These are phyloP conservation scores for Pangasianodon gigas DNA, from an alignment of 2,113 vertebrate species.

Conservation along the genomic window DNA sequence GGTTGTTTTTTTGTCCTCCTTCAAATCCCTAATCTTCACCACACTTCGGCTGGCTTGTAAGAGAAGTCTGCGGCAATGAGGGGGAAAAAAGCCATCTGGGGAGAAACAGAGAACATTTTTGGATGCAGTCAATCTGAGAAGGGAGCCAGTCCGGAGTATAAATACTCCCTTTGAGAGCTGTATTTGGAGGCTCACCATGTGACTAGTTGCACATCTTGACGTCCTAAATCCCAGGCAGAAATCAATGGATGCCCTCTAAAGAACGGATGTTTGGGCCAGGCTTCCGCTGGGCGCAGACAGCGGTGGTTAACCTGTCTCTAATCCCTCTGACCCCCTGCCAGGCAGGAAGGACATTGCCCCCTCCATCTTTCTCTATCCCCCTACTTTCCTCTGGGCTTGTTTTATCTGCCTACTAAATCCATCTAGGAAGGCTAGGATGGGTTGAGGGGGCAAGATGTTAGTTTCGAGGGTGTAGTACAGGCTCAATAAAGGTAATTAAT, in stretches of 20 bases:
- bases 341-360: slow-evolving; percentile 3
- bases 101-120: slow-evolving; percentile 7
- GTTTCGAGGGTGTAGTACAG: background rate
- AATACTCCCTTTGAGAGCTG: slow-evolving; percentile 30
- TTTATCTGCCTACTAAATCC: background rate
- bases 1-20: background rate
- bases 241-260: slow-evolving; percentile 68
- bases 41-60: slow-evolving; percentile 14
- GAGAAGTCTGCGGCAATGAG: background rate
- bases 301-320: slow-evolving; percentile 71
- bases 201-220: slow-evolving; percentile 29
- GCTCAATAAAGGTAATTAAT: background rate
- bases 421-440: background rate
- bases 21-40: slow-evolving; percentile 11
- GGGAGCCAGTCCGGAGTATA: slow-evolving; percentile 8
- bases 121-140: background rate
- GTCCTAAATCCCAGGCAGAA: slow-evolving; percentile 39
- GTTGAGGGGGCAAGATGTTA: background rate
- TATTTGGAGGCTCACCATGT: slow-evolving; percentile 27
- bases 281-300: slow-evolving; percentile 64
- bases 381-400: background rate
- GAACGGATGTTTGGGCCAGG: slow-evolving; percentile 67
- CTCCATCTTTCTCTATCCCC: background rate
- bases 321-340: slow-evolving; percentile 37
- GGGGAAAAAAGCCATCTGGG: background rate